phyloP scores from a whole-genome alignment of 2,888 invertebrate genomes.

The Agrypnus murinus region DNA sequence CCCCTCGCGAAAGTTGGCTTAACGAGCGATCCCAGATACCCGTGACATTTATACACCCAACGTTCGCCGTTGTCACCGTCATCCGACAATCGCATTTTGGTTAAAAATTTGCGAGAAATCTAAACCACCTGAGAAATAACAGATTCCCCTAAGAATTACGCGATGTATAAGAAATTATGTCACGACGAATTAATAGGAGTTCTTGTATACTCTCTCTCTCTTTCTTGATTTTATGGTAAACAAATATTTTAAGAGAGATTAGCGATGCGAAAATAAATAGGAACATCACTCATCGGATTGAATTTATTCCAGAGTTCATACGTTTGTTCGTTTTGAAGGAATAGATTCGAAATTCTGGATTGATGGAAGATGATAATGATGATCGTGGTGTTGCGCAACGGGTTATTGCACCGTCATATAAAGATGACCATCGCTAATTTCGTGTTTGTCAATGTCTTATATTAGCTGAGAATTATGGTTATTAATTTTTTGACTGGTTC shows the following conservation, averaged over 20 bases:
- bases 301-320: constrained; percentile 2
- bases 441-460: constrained; percentile 36
- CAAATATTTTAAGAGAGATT: constrained; percentile 27
- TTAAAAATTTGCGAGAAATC: constrained; percentile 18
- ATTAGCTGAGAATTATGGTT: constrained; percentile 30
- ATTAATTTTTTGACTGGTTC: constrained; percentile 28
- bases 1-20: constrained; percentile 66
- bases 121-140: no score
- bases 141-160: constrained; percentile 4
- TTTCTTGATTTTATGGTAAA: constrained; percentile 12
- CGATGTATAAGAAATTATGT: constrained; percentile 37
- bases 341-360: neutral
- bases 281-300: neutral
- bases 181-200: constrained; percentile 9
- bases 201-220: no score
- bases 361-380: neutral
- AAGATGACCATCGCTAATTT: constrained; percentile 33
- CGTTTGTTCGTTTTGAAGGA: neutral
- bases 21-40: constrained; percentile 58
- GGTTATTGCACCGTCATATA: constrained; percentile 39
- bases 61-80: constrained; percentile 33
- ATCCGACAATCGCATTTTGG: constrained; percentile 35
- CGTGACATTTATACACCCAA: constrained; percentile 59
- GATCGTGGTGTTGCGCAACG: constrained; percentile 38
- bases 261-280: constrained; percentile 25